Conservation (phyloP, 2,888 invertebrate species). For the Julus scanicus region DNA sequence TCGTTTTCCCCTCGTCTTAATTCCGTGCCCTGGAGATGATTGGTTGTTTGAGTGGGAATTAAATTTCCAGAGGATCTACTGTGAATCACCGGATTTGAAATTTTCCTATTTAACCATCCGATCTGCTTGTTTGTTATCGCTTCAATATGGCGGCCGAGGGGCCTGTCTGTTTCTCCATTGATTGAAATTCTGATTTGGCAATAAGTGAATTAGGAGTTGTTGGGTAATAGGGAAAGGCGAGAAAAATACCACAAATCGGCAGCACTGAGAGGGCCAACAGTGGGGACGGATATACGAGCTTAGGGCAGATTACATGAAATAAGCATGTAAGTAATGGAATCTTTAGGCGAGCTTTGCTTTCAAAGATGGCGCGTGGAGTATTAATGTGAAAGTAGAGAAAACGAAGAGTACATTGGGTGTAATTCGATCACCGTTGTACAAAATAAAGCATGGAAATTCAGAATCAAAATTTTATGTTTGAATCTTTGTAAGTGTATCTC, state of each 20-base stretch:
- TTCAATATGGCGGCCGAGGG: neutral
- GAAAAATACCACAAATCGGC: neutral
- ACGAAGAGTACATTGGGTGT: neutral
- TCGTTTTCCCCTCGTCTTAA: neutral
- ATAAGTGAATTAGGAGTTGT: neutral
- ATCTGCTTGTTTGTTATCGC: neutral
- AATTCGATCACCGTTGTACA: neutral
- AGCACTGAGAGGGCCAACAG: neutral
- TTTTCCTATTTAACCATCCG: slow-evolving; percentile 10
- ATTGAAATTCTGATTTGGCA: neutral
- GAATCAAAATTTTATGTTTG: too few species aligned
- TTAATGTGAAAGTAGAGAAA: neutral
- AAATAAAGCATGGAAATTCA: too few species aligned
- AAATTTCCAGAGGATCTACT: slow-evolving; percentile 9
- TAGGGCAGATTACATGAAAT: neutral
- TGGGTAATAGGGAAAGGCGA: neutral
- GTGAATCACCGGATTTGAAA: slow-evolving; percentile 6
- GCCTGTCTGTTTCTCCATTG: neutral
- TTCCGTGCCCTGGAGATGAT: neutral
- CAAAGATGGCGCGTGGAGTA: neutral
- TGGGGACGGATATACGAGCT: neutral
- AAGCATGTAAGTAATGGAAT: neutral
- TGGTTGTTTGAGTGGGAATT: slow-evolving; percentile 19
- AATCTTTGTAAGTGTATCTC: too few species aligned
- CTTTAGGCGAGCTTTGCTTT: neutral